A percentile compares a stretch with the other conserved stretches of the same genome.
phyloP scores from a whole-genome alignment of 2,113 vertebrate species.

The Lutjanus erythropterus region DNA sequence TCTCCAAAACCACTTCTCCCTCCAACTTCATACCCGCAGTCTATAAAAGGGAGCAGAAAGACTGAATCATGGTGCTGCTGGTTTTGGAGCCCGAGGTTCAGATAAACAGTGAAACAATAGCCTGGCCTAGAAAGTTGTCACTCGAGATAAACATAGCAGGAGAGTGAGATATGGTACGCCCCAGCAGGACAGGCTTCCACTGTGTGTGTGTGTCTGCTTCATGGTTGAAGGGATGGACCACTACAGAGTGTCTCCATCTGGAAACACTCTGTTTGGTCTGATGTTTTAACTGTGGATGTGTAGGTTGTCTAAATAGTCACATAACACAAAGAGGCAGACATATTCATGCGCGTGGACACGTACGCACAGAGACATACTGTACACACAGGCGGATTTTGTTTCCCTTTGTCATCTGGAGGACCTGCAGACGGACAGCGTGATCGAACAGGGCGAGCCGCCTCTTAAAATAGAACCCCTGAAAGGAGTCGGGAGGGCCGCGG shows the following conservation, averaged over 20 bases:
- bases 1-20: slow-evolving; percentile 33
- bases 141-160: slow-evolving; percentile 74
- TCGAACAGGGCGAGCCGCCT: slow-evolving; percentile 38
- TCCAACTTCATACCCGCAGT: slow-evolving; percentile 54
- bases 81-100: slow-evolving; percentile 66
- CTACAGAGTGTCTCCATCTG: slow-evolving; percentile 68
- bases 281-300: slow-evolving; percentile 60
- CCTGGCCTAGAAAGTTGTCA: slow-evolving; percentile 75
- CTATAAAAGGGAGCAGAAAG: slow-evolving; percentile 67
- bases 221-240: slow-evolving; percentile 53
- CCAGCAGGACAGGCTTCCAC: slow-evolving; percentile 46
- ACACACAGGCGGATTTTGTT: slow-evolving; percentile 60
- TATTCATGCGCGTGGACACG: not conserved
- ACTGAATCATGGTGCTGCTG: slow-evolving; percentile 65
- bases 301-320: slow-evolving; percentile 69
- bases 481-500: slow-evolving; percentile 19
- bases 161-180: slow-evolving; percentile 60
- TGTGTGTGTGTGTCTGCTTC: slow-evolving; percentile 29
- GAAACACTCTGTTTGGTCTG: slow-evolving; percentile 68
- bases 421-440: slow-evolving; percentile 53
- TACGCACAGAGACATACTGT: slow-evolving; percentile 13
- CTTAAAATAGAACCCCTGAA: slow-evolving; percentile 66
- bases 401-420: slow-evolving; percentile 56
- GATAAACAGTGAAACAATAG: slow-evolving; percentile 80
- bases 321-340: slow-evolving; percentile 41